Base-by-base conservation (phyloP, 64 coral and sea anemone genomes). In the Montipora sp. region DNA sequence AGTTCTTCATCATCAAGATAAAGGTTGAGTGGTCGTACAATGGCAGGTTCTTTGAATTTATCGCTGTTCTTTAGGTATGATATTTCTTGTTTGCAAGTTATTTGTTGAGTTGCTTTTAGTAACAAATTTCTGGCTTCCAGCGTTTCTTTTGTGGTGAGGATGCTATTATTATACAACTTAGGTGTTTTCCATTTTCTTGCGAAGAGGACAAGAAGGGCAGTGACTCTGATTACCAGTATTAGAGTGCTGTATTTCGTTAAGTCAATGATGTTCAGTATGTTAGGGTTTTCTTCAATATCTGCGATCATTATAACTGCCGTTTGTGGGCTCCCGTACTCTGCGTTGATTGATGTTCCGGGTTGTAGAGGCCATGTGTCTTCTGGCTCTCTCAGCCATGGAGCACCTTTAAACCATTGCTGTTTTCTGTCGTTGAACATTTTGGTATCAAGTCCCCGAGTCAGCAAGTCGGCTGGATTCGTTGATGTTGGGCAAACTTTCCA, bases 171-270 rank as follows among this genome's bases (percentile, higher is more conserved):
- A 48, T 51, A 51, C 21, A 59, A 23, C 27, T 66, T 20, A 48
- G 13, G 43, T 66, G 24, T 91, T 80, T 50, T 74, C 59, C 58
- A 72, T 46, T 72, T 81, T 72, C 27, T 82, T 51, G 65, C 45
- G 50, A 49, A 22, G 23, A 51, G 23, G 57, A 80, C 45, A 71
- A 91, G 77, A 59, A 82, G 51, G 69, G 81, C 90, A 48, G 90
- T 92, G 69, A 84, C 74, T 92, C 90, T 84, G 45, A 92, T 19
- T 92, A 78, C 81, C 5, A 51, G 18, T 22, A 63, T 85, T 77
- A 71, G 73, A 20, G 81, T 76, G 61, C 90, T 92, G 82, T 92
- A 92, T 85, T 58, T 83, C 46, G 70, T 77, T 59, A 86, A 13
- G 73, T 83, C 63, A 48, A 91, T 73, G 47, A 82, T 82, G 82